These are phyloP conservation scores for Lordiphosa collinella DNA, from an alignment of 1,140 invertebrate genomes.

Conservation along the genomic window DNA sequence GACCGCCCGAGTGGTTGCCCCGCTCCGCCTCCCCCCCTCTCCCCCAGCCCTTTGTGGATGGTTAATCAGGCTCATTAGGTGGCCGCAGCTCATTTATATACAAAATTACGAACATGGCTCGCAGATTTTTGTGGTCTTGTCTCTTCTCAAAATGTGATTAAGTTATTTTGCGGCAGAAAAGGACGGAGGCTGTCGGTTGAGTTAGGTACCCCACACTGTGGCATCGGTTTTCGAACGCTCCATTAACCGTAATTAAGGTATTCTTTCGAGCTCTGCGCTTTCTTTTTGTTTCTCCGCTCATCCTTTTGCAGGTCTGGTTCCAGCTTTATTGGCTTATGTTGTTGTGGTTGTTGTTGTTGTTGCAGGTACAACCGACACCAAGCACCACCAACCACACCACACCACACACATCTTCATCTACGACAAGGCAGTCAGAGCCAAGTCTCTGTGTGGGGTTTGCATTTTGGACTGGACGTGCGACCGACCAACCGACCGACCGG, in stretches of 20 bases:
- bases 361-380: constrained; percentile 39
- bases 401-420: constrained; percentile 58
- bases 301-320: constrained; percentile 45
- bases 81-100: constrained; percentile 76
- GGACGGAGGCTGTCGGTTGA: constrained; percentile 16
- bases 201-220: constrained; percentile 12
- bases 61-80: constrained; percentile 79
- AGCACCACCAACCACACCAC: background rate
- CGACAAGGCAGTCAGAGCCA: constrained; percentile 1
- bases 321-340: constrained; percentile 73
- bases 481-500: constrained; percentile 44
- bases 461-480: constrained; percentile 22
- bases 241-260: constrained; percentile 79
- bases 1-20: constrained; percentile 39
- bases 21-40: background rate
- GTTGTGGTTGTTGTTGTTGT: constrained; percentile 73
- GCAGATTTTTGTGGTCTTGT: constrained; percentile 71
- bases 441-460: constrained; percentile 38
- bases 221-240: constrained; percentile 61
- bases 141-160: constrained; percentile 71
- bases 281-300: constrained; percentile 57
- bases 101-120: constrained; percentile 73
- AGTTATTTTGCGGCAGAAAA: constrained; percentile 66
- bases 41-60: constrained; percentile 26
- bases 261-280: constrained; percentile 66